Conservation (phyloP, 2,888 invertebrate genomes). For the Drosophila testacea region DNA sequence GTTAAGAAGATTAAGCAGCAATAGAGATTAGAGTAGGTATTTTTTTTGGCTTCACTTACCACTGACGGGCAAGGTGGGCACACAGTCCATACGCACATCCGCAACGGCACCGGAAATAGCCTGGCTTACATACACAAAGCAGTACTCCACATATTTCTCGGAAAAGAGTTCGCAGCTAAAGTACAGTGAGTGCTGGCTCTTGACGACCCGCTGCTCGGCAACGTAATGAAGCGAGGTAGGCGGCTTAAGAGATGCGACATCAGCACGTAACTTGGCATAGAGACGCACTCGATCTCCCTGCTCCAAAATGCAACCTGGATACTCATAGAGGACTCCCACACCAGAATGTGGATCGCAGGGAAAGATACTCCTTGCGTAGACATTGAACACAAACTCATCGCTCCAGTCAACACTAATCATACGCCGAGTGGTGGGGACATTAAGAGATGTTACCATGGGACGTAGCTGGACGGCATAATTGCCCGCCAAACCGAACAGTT, state of each 20-base stretch:
- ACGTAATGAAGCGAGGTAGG: constrained; percentile 88
- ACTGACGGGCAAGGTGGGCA: constrained; percentile 92
- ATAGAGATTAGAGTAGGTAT: constrained; percentile 8
- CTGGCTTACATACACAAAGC: constrained; percentile 94
- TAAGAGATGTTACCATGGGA: constrained; percentile 88
- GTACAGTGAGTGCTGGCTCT: constrained; percentile 90
- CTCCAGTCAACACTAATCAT: constrained; percentile 90
- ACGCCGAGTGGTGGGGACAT: constrained; percentile 78
- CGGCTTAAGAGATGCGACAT: constrained; percentile 89
- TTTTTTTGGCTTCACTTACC: constrained; percentile 86
- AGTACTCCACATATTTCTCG: constrained; percentile 93
- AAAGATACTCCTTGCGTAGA: constrained; percentile 92
- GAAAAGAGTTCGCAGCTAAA: constrained; percentile 94
- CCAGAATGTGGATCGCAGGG: constrained; percentile 92
- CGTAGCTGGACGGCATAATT: constrained; percentile 91
- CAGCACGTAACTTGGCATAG: constrained; percentile 90
- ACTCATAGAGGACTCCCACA: constrained; percentile 92
- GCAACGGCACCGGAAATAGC: constrained; percentile 94
- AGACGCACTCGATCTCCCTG: constrained; percentile 92
- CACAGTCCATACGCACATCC: constrained; percentile 93
- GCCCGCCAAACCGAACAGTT: constrained; percentile 93
- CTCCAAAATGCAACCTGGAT: constrained; percentile 92
- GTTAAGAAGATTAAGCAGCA: constrained; percentile 23
- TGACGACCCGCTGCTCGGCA: constrained; percentile 88
- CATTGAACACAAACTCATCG: constrained; percentile 93